Evolutionary conservation across 2,888 invertebrate genomes (phyloP).

Genomic region (Rhorus exstirpatorius): DNA sequence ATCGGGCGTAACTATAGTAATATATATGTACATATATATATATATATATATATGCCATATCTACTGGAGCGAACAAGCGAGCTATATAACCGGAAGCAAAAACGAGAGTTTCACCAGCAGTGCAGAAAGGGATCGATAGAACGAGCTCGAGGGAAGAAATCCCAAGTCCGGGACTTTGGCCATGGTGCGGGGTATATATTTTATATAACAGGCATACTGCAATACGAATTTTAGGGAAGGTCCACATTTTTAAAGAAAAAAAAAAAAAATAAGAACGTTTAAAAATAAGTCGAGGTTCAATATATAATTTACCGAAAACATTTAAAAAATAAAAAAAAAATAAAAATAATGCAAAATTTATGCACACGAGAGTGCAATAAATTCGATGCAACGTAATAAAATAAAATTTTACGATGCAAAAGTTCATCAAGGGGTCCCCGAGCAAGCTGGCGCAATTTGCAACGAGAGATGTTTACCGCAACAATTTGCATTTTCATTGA

Average conservation of each 20-base stretch:
- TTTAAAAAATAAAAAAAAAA: background rate
- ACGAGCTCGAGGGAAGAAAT: background rate
- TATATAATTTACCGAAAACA: no score
- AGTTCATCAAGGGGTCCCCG: background rate
- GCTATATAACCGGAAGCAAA: background rate
- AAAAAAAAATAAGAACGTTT: no score
- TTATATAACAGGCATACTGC: background rate
- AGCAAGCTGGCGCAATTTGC: background rate
- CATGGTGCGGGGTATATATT: background rate
- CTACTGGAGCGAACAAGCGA: background rate
- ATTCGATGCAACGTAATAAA: background rate
- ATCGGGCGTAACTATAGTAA: no score
- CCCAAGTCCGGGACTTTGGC: background rate
- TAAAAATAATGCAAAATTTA: background rate
- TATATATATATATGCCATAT: background rate
- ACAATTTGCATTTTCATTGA: constrained; percentile 14
- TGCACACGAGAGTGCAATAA: constrained; percentile 1
- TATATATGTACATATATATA: no score
- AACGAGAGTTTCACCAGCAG: background rate
- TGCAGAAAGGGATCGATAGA: background rate
- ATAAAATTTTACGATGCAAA: background rate
- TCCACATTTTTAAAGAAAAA: no score
- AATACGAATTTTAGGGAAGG: no score
- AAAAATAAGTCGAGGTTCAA: no score
- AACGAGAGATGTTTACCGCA: background rate